Conservation (phyloP, 2,113 vertebrate species). For the Tetraodon nigroviridis region DNA sequence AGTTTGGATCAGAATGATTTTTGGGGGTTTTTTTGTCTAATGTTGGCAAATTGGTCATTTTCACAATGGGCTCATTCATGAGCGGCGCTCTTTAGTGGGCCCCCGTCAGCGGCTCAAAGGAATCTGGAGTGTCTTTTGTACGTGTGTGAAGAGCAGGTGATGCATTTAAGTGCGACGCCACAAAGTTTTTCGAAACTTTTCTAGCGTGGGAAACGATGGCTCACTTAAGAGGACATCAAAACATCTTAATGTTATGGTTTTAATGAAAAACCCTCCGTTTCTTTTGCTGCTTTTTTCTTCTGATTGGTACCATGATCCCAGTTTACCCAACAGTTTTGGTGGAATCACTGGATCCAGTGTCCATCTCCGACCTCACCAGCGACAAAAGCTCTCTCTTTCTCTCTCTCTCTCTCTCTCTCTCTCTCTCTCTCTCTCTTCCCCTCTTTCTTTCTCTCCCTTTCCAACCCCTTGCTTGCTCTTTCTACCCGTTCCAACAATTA, state of each 20-base stretch:
- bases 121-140: slow-evolving; percentile 40
- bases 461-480: slow-evolving; percentile 51
- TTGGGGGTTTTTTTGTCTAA: slow-evolving; percentile 28
- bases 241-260: slow-evolving; percentile 1
- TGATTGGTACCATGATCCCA: slow-evolving; percentile 30
- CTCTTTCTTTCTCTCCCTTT: too few species aligned
- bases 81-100: slow-evolving; percentile 21
- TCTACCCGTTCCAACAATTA: slow-evolving; percentile 69
- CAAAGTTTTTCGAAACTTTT: slow-evolving; percentile 14
- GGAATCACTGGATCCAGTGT: slow-evolving; percentile 69
- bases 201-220: neutral
- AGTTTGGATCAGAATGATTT: slow-evolving; percentile 2
- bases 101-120: slow-evolving; percentile 26
- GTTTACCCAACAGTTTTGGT: slow-evolving; percentile 52
- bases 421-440: slow-evolving; percentile 39
- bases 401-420: slow-evolving; percentile 40
- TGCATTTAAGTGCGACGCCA: slow-evolving; percentile 34
- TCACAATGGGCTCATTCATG: slow-evolving; percentile 32
- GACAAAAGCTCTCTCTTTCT: slow-evolving; percentile 67
- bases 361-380: slow-evolving; percentile 69
- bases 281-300: neutral
- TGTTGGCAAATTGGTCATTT: neutral
- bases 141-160: slow-evolving; percentile 7
- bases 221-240: neutral
- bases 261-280: slow-evolving; percentile 15